phyloP scores from a whole-genome alignment of 2,888 invertebrate species.

The Tinea semifulvella region DNA sequence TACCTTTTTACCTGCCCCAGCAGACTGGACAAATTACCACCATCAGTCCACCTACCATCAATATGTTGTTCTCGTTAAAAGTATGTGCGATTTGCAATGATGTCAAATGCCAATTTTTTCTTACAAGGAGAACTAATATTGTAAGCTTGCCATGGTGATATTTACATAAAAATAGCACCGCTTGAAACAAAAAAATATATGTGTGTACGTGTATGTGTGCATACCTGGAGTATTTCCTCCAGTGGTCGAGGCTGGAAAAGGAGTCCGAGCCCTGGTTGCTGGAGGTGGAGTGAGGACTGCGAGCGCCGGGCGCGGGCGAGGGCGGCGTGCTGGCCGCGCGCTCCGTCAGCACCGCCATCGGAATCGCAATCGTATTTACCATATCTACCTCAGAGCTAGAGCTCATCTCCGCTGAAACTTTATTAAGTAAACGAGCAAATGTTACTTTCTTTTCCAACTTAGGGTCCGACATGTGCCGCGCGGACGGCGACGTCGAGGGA shows the following conservation, averaged over 20 bases:
- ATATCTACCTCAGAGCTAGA: slow-evolving; percentile 76
- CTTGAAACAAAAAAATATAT: background rate
- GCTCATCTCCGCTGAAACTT: slow-evolving; percentile 81
- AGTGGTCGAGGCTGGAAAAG: slow-evolving; percentile 73
- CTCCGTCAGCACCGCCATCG: slow-evolving; percentile 54
- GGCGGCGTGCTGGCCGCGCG: slow-evolving; percentile 67
- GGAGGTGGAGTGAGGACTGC: slow-evolving; percentile 72
- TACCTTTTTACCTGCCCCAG: too few species aligned
- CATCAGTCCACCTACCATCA: too few species aligned
- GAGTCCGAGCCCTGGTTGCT: slow-evolving; percentile 82
- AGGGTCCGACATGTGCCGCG: slow-evolving; percentile 69
- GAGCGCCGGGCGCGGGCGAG: slow-evolving; percentile 64
- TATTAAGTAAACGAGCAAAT: slow-evolving; percentile 76
- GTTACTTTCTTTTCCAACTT: slow-evolving; percentile 82
- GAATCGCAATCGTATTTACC: slow-evolving; percentile 58
- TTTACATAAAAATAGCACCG: too few species aligned
- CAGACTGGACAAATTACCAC: too few species aligned
- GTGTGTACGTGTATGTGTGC: slow-evolving; percentile 13
- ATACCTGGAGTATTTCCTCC: slow-evolving; percentile 64
- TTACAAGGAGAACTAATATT: too few species aligned
- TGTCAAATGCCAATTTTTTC: too few species aligned
- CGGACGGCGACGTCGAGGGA: slow-evolving; percentile 63
- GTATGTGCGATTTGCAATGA: too few species aligned
- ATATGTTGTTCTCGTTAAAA: too few species aligned
- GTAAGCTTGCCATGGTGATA: too few species aligned